Percentiles rank a stretch among this genome's conserved stretches.
Evolutionary conservation across 2,113 vertebrate species (phyloP).

Genomic region (Sapayoa aenigma): DNA sequence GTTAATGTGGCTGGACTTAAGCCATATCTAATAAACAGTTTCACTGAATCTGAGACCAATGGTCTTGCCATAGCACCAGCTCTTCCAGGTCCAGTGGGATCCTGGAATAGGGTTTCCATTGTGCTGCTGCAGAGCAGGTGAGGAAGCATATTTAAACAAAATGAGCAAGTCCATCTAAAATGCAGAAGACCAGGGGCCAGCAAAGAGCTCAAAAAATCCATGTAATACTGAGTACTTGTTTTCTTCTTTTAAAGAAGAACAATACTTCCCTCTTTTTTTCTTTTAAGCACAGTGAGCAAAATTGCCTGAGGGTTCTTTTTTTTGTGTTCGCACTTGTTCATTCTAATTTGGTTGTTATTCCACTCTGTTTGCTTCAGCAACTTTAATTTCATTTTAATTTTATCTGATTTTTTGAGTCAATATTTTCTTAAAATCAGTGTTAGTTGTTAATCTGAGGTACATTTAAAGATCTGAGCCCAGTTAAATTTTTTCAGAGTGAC

Average conservation of each 20-base stretch:
- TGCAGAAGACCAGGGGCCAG: background rate
- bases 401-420: background rate
- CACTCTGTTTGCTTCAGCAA: background rate
- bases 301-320: background rate
- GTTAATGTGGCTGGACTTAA: background rate
- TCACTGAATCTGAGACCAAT: background rate
- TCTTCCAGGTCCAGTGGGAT: background rate
- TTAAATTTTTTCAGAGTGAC: background rate
- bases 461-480: background rate
- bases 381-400: background rate
- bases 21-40: background rate
- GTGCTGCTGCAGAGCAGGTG: background rate
- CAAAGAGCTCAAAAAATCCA: background rate
- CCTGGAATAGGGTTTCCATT: background rate
- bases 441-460: background rate
- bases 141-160: background rate
- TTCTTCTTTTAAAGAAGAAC: background rate
- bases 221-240: rapidly evolving
- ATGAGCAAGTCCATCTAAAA: background rate
- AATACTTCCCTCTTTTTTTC: background rate
- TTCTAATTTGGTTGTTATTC: background rate
- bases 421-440: background rate
- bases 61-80: background rate
- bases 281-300: background rate
- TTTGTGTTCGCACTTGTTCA: background rate